Evolutionary conservation across 2,797 vertebrate species (phyloP), one percentile per base, ranked within the genome.

Genomic region (Tarsius wallacei): DNA sequence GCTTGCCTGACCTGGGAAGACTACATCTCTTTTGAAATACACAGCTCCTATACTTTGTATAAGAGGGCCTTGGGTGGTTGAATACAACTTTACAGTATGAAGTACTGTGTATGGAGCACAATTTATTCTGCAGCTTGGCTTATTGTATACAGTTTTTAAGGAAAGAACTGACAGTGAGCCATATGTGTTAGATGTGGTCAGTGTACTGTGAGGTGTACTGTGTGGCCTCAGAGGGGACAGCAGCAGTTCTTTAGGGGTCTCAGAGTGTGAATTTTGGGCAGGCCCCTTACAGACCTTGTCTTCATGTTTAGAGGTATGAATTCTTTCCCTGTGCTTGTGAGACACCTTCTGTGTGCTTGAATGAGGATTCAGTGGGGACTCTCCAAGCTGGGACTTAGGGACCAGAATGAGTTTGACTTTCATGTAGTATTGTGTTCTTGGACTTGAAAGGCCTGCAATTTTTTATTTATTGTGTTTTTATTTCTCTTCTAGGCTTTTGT

Each of bases 401-500:
- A 36, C 42, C 74, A 90, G 53, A 71, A 64, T 82, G 26, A 86
- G 19, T 93, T 84, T 94, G 36, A n/a, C 49, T 83, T 26, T 66
- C 24, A 1, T 33, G 28, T 76, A 95, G n/a, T 42, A 21, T 74
- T 82, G 21, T 83, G 16, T 68, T 78, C 70, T 55, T 63, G 77
- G 90, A 49, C 28, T 83, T 78, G 78, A 51, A 87, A 24, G 90
- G 33, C 61, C 47, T 97, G 42, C 2, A 10, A 88, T 42, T 33
- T 59, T 83, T 85, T 82, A 33, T 80, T 91, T 61, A 14, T n/a
- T 47, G n/a, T 89, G 36, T 94, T 91, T 83, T 86, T 15, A 96
- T 95, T 95, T 97, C 26, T 96, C 17, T 91, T 97, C 14, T 96
- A 99, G 99, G 98, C 99, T 1, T 98, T 99, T 97, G 87, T 99